Evolutionary conservation across 1,140 invertebrate genomes (phyloP).

Genomic region (Antheraea mylitta): DNA sequence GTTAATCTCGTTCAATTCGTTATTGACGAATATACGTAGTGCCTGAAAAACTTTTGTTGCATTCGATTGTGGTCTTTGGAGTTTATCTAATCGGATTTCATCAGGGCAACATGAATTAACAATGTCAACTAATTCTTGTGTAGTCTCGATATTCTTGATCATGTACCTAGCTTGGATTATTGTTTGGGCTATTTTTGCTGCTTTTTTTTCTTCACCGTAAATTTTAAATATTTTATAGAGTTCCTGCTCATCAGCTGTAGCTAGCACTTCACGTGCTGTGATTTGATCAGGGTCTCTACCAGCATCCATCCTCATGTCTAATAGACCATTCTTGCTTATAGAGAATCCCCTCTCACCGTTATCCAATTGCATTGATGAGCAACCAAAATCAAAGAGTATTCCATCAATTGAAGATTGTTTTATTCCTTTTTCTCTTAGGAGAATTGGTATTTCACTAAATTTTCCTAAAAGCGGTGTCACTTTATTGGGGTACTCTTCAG

Average conservation of each 20-base stretch:
- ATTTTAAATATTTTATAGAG: conserved; percentile 90
- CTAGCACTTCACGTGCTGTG: conserved; percentile 92
- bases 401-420: conserved; percentile 87
- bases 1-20: conserved; percentile 98
- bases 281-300: conserved; percentile 83
- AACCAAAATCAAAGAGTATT: conserved; percentile 96
- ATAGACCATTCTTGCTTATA: conserved; percentile 88
- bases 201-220: conserved; percentile 95
- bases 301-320: conserved; percentile 98
- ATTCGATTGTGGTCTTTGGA: conserved; percentile 87
- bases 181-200: conserved; percentile 92
- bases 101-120: conserved; percentile 83
- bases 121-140: conserved; percentile 89
- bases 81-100: conserved; percentile 83
- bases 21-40: conserved; percentile 96
- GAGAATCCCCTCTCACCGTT: conserved; percentile 90
- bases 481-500: conserved; percentile 83
- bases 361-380: conserved; percentile 97
- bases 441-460: conserved; percentile 91
- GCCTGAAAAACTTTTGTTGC: conserved; percentile 98
- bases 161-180: conserved; percentile 93
- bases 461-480: conserved; percentile 89
- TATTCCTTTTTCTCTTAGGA: conserved; percentile 82
- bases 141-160: conserved; percentile 90
- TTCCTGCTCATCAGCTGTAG: conserved; percentile 87